Conservation (phyloP, 2,113 vertebrate genomes). For the Rhineura floridana region DNA sequence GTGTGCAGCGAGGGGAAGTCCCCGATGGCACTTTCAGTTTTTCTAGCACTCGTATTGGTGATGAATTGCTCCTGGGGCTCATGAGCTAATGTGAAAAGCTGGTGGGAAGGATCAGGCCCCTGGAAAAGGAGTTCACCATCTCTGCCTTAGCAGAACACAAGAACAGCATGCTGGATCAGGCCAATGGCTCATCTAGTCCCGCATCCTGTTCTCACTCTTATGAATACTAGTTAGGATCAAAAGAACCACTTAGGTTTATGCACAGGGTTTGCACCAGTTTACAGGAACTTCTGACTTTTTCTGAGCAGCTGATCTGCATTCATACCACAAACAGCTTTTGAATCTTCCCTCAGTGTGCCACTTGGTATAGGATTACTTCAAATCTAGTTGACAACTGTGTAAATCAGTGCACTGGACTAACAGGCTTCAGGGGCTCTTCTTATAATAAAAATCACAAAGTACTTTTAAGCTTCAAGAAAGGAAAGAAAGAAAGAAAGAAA, state of each 20-base stretch:
- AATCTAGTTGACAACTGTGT: neutral
- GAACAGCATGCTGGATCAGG: no score
- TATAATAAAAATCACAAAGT: no score
- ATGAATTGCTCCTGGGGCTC: neutral
- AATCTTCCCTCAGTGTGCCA: no score
- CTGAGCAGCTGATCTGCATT: neutral
- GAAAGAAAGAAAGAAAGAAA: no score
- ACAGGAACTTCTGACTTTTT: neutral
- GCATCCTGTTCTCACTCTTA: no score
- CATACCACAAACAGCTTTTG: neutral
- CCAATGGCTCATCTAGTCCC: no score
- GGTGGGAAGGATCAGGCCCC: neutral
- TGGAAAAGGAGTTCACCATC: no score
- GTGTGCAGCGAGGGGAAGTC: neutral
- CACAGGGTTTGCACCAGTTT: neutral
- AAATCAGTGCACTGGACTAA: neutral
- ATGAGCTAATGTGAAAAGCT: neutral
- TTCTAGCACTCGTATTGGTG: neutral
- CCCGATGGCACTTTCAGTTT: no score
- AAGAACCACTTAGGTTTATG: neutral
- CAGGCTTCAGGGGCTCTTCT: neutral
- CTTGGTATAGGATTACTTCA: no score
- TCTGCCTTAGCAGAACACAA: neutral
- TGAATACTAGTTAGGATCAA: neutral
- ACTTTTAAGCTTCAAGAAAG: no score